phyloP scores from a whole-genome alignment of 2,113 vertebrate species.

The Periophthalmodon schlosseri region DNA sequence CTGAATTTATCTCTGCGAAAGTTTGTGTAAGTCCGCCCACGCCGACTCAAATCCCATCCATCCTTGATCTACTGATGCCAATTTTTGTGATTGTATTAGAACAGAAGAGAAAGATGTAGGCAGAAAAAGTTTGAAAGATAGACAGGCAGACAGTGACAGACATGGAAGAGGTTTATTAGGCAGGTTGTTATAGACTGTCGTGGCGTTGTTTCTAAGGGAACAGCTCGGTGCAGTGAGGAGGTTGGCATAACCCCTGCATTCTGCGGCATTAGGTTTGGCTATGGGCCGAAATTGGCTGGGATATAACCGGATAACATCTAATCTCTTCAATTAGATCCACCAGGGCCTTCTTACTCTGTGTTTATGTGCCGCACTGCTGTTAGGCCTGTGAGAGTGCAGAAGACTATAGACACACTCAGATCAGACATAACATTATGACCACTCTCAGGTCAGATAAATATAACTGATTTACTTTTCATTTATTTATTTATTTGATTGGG shows the following conservation, averaged over 20 bases:
- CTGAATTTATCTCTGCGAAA: constrained; percentile 5
- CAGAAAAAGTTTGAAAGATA: constrained; percentile 12
- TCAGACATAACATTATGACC: not conserved
- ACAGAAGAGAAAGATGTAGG: constrained; percentile 9
- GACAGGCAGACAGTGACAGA: constrained; percentile 5
- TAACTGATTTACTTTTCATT: not conserved
- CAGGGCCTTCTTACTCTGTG: constrained; percentile 48
- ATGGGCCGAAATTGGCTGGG: constrained; percentile 71
- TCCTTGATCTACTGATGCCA: not conserved
- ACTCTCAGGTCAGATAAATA: not conserved
- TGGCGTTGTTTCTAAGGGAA: constrained; percentile 72
- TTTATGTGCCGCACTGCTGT: constrained; percentile 33
- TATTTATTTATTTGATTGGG: no score
- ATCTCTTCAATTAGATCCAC: constrained; percentile 77
- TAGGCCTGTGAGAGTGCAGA: not conserved
- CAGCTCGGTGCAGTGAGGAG: constrained; percentile 49
- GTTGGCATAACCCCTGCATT: constrained; percentile 68
- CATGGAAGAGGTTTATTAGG: constrained; percentile 44
- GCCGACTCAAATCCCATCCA: constrained; percentile 10
- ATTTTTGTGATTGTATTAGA: constrained; percentile 18
- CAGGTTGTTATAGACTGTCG: constrained; percentile 55
- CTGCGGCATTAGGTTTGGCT: constrained; percentile 66
- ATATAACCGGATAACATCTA: constrained; percentile 76
- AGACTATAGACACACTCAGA: not conserved
- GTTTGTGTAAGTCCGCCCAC: not conserved